These are phyloP conservation scores for Silurus lanzhouensis DNA, from an alignment of 2,797 vertebrate genomes.

Conservation along the genomic window DNA sequence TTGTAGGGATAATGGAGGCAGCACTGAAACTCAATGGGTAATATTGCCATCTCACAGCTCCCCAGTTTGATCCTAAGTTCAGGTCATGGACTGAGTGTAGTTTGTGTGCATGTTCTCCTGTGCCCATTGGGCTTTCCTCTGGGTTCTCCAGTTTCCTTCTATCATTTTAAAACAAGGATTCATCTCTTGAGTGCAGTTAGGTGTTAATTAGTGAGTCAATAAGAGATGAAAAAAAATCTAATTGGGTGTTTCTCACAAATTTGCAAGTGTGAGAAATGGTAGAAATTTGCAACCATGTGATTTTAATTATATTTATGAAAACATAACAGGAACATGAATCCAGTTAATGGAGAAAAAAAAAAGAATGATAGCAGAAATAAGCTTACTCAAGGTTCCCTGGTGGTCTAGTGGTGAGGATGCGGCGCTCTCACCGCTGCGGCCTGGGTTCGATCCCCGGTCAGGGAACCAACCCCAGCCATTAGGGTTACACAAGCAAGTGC, in stretches of 20 bases:
- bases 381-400: neutral
- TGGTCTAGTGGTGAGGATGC: no score
- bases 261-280: neutral
- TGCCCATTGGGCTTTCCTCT: neutral
- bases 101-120: neutral
- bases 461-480: no score
- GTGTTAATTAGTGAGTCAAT: neutral
- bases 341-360: neutral
- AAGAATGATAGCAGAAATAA: neutral
- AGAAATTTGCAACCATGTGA: neutral
- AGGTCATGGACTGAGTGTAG: neutral
- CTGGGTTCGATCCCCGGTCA: no score
- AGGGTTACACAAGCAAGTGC: no score
- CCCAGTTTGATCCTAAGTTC: neutral
- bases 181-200: neutral
- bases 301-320: neutral
- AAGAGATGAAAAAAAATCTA: neutral
- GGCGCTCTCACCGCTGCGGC: no score
- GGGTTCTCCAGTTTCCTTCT: neutral
- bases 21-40: no score
- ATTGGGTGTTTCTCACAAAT: neutral
- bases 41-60: neutral
- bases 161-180: neutral
- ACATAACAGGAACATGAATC: neutral
- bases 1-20: neutral